These are phyloP conservation scores for Bradypodion pumilum DNA, from an alignment of 2,797 vertebrate genomes.

Conservation along the genomic window DNA sequence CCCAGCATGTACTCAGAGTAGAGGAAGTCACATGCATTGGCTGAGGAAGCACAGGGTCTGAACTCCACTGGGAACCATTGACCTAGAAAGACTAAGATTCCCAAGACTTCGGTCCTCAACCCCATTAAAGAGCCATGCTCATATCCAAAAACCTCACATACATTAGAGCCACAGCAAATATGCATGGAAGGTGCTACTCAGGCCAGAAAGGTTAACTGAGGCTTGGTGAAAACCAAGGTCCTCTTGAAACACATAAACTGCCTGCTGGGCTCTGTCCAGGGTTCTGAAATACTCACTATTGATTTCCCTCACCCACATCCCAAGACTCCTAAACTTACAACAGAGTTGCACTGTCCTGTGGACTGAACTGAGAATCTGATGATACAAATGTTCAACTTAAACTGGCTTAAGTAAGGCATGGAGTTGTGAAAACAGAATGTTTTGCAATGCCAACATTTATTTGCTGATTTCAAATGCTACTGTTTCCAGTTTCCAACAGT, in stretches of 20 bases:
- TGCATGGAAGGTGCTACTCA: neutral
- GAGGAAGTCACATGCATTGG: too few species aligned
- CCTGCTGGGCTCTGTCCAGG: neutral
- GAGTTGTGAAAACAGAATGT: neutral
- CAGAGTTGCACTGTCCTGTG: neutral
- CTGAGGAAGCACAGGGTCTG: neutral
- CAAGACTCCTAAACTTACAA: neutral
- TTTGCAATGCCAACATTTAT: neutral
- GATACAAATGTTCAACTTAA: neutral
- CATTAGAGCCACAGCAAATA: neutral
- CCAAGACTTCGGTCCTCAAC: neutral
- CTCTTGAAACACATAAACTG: neutral
- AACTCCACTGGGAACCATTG: neutral
- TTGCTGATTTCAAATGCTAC: neutral
- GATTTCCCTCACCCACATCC: neutral
- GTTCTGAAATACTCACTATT: neutral
- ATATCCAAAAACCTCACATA: neutral
- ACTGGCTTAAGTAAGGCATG: neutral
- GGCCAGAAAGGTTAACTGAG: too few species aligned
- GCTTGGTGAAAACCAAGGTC: neutral
- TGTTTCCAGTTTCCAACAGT: neutral
- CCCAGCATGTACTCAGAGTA: too few species aligned
- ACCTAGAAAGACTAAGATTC: too few species aligned
- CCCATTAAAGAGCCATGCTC: neutral
- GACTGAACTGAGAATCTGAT: neutral